Evolutionary conservation across 2,888 invertebrate species (phyloP), one percentile per base, ranked within the genome.

Genomic region (Nomada fabriciana): DNA sequence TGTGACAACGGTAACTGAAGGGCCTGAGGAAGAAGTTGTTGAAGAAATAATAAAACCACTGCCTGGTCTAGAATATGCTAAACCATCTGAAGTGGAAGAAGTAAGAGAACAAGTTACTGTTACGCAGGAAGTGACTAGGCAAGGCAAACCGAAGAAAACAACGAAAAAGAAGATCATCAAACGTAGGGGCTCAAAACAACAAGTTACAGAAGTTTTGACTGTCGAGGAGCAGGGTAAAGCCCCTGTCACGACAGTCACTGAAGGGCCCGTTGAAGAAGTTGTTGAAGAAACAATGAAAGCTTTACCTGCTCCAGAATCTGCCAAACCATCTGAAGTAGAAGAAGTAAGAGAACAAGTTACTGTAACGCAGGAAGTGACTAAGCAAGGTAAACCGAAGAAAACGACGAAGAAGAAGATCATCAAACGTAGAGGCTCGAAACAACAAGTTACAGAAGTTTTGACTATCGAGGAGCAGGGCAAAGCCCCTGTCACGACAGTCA

Each of bases 391-490:
- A 67, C 86, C 76, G 0, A 90, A 91, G 61, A 92, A 82, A 85
- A 87, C 75, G 71, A 94, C 89, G 36, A 94, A 93, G 20, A 93
- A 93, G 84, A 92, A 90, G 13, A 90, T 93, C 9, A 94, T 92
- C 67, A 94, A 93, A 80, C 93, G 89, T 18, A 90, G 94, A 72
- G 94, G 93, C n/a, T 91, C 90, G 10, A 92, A 92, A 68, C 93
- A 94, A 42, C 93, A 94, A 88, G 91, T 94, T 0, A 94, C 94
- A 0, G 94, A 77, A n/a, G 36, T 18, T 1, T 36, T 73, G 0
- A 77, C 73, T 0, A 60, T 77, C 2, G 76, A 77, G 18, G 73
- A 73, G 0, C 1, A 72, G 1, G 76, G 94, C 52, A 93, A 93
- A 23, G 91, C 91, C n/a, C 90, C 94, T 90, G 88, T 94, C 87